Base-by-base conservation (phyloP, 2,888 invertebrate genomes). In the Stenchaetothrips biformis region DNA sequence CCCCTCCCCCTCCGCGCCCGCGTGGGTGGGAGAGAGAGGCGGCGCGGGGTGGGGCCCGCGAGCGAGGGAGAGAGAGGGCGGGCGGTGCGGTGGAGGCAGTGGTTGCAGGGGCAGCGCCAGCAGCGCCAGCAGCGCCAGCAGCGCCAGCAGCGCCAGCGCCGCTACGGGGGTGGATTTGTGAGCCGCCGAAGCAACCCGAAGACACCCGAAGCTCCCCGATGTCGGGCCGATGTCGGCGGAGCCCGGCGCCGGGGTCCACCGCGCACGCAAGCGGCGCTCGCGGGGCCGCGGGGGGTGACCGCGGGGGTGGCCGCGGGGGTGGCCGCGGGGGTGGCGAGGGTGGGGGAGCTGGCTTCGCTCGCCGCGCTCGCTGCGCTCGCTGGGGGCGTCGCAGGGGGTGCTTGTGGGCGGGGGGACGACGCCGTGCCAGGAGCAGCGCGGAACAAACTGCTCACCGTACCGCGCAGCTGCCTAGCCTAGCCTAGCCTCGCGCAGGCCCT, bases 241-340 rank as follows among this genome's bases (percentile, higher is more conserved):
- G 85, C 87, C 87, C 86, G 86, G 86, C 67, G 67, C 25, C 67
- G 67, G 85, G 88, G 88, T 86, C 88, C 88, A 87, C 88, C 88
- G 88, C 87, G 88, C 87, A 78, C 80, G 79, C 81, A 79, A 80
- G 81, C 79, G 86, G 85, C 85, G 86, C 86, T 86, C 85, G 86
- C 86, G 87, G 37, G 37, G 37, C 37, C 67, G 67, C 9, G 25
- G 67, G 67, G 67, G 67, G 67, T 74, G 67, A 13, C 87, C 87
- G 85, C 85, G 84, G 83, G 82, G 74, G 81, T 81, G 80, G 80
- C 78, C 86, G 88, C 87, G 79, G 82, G 82, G 86, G 87, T 88
- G 87, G 87, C 86, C 87, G 87, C 85, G 86, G 87, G 87, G 80
- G 82, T 81, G 82, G 82, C 82, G 81, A 4, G 53, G 53, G 53